Conservation (phyloP, 2,113 vertebrate genomes). For the Eulemur rufifrons region DNA sequence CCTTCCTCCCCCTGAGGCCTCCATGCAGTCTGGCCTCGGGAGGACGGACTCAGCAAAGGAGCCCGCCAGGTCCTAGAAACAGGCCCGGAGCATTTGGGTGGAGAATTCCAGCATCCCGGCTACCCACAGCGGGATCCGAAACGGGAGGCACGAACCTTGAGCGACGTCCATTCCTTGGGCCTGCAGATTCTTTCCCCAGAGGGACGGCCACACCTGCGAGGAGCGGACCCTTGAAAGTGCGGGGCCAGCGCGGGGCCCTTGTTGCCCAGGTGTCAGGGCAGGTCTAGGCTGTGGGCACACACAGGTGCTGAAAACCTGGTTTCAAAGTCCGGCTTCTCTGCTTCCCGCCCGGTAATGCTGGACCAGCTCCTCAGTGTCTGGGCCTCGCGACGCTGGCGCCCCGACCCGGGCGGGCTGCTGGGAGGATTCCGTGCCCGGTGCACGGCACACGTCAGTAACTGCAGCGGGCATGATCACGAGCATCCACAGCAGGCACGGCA, state of each 20-base stretch:
- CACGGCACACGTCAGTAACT: accelerated
- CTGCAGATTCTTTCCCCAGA: neutral
- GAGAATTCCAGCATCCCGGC: neutral
- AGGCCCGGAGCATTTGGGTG: neutral
- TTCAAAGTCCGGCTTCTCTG: neutral
- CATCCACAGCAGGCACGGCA: accelerated
- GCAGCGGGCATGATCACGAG: neutral
- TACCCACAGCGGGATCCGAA: neutral
- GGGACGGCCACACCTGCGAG: too few species aligned
- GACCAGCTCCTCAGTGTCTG: neutral
- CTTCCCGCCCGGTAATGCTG: neutral
- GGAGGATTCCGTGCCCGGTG: accelerated
- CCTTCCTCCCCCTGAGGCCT: neutral
- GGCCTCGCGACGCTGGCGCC: accelerated
- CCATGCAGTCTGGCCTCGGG: neutral
- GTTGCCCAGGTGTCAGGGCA: neutral
- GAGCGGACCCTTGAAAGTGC: neutral
- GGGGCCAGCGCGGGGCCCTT: too few species aligned
- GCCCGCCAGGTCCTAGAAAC: neutral
- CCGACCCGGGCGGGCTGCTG: accelerated
- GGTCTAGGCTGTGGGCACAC: neutral
- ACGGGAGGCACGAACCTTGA: neutral
- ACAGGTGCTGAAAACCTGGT: neutral
- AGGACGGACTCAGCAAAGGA: neutral
- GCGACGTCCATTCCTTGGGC: neutral